These are phyloP conservation scores for Petrolisthes cinctipes DNA, from an alignment of 2,888 invertebrate species.

Conservation along the genomic window DNA sequence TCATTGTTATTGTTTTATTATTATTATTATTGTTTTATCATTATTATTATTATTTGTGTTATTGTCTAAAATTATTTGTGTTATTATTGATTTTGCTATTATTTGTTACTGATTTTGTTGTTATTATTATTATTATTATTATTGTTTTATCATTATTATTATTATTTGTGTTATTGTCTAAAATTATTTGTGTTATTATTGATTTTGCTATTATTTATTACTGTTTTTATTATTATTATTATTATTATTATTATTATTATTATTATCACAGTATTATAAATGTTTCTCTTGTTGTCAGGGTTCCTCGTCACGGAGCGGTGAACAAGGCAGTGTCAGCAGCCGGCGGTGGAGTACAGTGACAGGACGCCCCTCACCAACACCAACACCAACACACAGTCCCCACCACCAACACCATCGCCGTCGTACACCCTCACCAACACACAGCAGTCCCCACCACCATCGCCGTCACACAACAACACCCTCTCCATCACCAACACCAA, in stretches of 20 bases:
- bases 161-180: background rate
- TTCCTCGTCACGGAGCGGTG: conserved; percentile 30
- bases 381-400: background rate
- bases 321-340: conserved; percentile 26
- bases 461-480: background rate
- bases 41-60: background rate
- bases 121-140: background rate
- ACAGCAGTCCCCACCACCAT: background rate
- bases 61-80: background rate
- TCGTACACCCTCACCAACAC: background rate
- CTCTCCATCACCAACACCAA: background rate
- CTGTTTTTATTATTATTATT: background rate
- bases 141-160: background rate
- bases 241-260: background rate
- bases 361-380: background rate
- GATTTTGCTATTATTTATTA: background rate
- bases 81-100: background rate
- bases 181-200: background rate
- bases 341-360: conserved; percentile 28
- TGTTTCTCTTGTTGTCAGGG: background rate
- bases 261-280: background rate
- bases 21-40: background rate
- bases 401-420: background rate
- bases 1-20: background rate
- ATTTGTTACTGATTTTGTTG: background rate